These are phyloP conservation scores for Hypercompe scribonia DNA, from an alignment of 2,888 invertebrate genomes.

Conservation along the genomic window DNA sequence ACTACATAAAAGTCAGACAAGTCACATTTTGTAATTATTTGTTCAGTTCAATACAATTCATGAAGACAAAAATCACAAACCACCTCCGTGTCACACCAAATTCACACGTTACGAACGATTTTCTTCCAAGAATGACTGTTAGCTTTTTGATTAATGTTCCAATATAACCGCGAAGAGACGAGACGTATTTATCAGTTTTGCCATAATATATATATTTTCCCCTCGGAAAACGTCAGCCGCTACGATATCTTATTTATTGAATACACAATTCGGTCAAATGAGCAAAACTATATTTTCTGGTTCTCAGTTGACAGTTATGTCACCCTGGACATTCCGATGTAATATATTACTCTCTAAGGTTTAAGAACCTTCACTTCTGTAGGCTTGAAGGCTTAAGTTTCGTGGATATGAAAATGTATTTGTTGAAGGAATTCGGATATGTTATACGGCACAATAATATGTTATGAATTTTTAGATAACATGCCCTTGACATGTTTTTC, in stretches of 20 bases:
- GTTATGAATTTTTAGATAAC: neutral
- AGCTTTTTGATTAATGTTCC: slow-evolving; percentile 70
- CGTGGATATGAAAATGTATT: neutral
- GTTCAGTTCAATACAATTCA: neutral
- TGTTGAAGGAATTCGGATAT: neutral
- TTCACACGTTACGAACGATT: slow-evolving; percentile 41
- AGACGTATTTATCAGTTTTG: slow-evolving; percentile 71
- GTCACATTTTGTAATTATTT: neutral
- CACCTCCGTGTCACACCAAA: neutral
- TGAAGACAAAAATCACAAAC: neutral
- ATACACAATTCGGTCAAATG: slow-evolving; percentile 51
- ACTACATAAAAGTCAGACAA: neutral
- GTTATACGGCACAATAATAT: neutral
- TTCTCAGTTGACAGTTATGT: slow-evolving; percentile 12
- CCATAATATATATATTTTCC: slow-evolving; percentile 63
- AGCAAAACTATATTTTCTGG: slow-evolving; percentile 38
- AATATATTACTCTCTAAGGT: slow-evolving; percentile 8
- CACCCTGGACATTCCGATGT: slow-evolving; percentile 11
- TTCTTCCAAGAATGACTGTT: slow-evolving; percentile 63
- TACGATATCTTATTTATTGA: slow-evolving; percentile 56
- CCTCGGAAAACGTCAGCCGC: slow-evolving; percentile 36
- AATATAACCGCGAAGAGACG: slow-evolving; percentile 39
- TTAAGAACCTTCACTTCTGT: neutral
- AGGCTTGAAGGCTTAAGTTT: neutral
- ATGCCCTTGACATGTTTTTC: neutral